These are phyloP conservation scores for Neopipo cinnamomea DNA, from an alignment of 2,113 vertebrate genomes.

Conservation along the genomic window DNA sequence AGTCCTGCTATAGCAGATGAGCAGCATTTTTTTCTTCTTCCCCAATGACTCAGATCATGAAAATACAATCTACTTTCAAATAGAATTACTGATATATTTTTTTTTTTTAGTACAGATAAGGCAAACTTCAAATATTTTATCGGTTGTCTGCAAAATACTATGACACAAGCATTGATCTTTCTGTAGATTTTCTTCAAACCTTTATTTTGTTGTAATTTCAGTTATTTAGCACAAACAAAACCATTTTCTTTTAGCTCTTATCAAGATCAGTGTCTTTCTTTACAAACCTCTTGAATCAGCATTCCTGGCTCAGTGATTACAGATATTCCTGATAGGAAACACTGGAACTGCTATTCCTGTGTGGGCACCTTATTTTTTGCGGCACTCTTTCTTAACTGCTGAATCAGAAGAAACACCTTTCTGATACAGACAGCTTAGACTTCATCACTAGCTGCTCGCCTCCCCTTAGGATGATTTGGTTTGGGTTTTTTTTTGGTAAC, in stretches of 20 bases:
- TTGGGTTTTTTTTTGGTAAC: background rate
- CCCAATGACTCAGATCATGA: background rate
- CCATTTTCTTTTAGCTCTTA: constrained; percentile 45
- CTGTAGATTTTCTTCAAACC: constrained; percentile 17
- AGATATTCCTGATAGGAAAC: constrained; percentile 25
- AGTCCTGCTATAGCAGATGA: background rate
- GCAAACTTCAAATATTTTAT: constrained; percentile 19
- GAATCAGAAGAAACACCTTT: constrained; percentile 31
- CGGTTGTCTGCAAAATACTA: constrained; percentile 1
- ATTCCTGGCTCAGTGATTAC: constrained; percentile 10
- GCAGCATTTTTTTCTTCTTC: background rate
- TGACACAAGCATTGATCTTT: constrained; percentile 16
- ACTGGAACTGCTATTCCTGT: background rate
- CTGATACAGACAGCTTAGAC: background rate
- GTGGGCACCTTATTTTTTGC: constrained; percentile 19
- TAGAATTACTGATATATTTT: background rate
- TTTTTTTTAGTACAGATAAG: constrained; percentile 17
- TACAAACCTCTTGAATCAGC: constrained; percentile 50
- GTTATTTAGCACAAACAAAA: constrained; percentile 48
- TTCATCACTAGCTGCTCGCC: background rate
- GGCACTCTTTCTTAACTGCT: background rate
- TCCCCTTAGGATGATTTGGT: background rate
- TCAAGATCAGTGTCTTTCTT: background rate
- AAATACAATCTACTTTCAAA: constrained; percentile 29
- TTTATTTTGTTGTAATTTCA: constrained; percentile 47